Evolutionary conservation across 2,888 invertebrate genomes (phyloP).

Genomic region (Taenaris catops): DNA sequence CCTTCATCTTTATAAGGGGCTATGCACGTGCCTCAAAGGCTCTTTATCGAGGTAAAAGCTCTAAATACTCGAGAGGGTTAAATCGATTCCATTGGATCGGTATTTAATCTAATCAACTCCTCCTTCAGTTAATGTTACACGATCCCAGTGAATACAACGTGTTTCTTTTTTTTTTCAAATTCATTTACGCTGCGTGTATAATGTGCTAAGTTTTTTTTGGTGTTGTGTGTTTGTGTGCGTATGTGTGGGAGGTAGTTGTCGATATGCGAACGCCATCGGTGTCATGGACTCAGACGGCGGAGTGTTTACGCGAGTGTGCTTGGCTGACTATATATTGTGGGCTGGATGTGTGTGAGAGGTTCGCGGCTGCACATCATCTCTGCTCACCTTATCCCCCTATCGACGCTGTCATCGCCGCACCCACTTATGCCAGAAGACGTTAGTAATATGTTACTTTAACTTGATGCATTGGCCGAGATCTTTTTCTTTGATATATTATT

Average conservation of each 20-base stretch:
- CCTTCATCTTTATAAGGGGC: too few species aligned
- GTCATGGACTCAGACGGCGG: constrained; percentile 45
- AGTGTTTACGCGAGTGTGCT: constrained; percentile 52
- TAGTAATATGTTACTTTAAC: constrained; percentile 34
- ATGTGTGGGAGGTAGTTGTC: constrained; percentile 21
- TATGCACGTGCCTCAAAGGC: too few species aligned
- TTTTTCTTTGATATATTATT: too few species aligned
- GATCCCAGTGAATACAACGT: constrained; percentile 29
- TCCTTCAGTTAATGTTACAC: constrained; percentile 36
- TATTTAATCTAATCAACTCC: constrained; percentile 39
- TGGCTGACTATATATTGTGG: constrained; percentile 54
- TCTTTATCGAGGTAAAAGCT: too few species aligned
- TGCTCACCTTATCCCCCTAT: constrained; percentile 54
- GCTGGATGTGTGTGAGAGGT: constrained; percentile 43
- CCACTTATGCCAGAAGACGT: constrained; percentile 48
- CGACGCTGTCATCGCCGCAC: constrained; percentile 59
- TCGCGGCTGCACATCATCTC: constrained; percentile 45
- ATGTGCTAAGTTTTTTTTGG: not conserved
- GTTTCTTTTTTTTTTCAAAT: constrained; percentile 12
- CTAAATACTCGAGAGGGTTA: constrained; percentile 31
- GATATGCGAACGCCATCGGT: constrained; percentile 43
- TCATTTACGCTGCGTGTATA: not conserved
- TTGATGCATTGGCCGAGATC: too few species aligned
- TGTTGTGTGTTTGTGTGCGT: constrained; percentile 8
- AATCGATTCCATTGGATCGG: constrained; percentile 46